These are phyloP conservation scores for Sebastes goodei DNA, from an alignment of 2,797 vertebrate species.

Conservation along the genomic window DNA sequence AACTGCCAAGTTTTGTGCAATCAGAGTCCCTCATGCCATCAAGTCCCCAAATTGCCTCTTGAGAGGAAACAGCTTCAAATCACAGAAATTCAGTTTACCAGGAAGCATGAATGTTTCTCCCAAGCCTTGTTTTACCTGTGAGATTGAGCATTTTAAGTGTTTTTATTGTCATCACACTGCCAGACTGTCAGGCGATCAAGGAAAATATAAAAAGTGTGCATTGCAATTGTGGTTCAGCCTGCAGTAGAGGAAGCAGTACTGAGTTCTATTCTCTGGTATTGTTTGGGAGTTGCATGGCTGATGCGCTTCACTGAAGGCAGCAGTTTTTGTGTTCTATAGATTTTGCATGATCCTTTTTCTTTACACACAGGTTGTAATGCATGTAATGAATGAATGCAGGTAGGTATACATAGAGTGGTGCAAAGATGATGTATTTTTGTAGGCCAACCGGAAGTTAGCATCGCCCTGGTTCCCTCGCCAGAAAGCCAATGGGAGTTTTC, in stretches of 20 bases:
- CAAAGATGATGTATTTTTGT: no score
- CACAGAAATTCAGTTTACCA: not conserved
- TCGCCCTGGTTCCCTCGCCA: no score
- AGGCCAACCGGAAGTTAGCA: no score
- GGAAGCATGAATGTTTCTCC: not conserved
- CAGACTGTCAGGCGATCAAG: constrained; percentile 2
- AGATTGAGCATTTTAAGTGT: not conserved
- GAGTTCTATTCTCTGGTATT: not conserved
- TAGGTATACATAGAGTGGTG: no score
- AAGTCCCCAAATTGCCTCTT: constrained; percentile 5
- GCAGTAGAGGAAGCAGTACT: not conserved
- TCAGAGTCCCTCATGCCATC: constrained; percentile 13
- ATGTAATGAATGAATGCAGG: no score
- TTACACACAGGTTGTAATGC: not conserved
- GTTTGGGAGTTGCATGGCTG: not conserved
- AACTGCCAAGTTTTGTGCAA: constrained; percentile 8
- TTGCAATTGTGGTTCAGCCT: not conserved
- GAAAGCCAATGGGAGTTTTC: no score
- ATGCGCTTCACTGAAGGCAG: not conserved
- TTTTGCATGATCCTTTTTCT: not conserved
- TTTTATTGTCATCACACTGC: not conserved
- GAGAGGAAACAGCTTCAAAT: constrained; percentile 22
- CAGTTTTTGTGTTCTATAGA: not conserved
- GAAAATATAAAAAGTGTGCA: not conserved
- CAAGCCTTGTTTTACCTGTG: not conserved